phyloP scores from a whole-genome alignment of 2,797 vertebrate genomes.

The Mareca penelope region DNA sequence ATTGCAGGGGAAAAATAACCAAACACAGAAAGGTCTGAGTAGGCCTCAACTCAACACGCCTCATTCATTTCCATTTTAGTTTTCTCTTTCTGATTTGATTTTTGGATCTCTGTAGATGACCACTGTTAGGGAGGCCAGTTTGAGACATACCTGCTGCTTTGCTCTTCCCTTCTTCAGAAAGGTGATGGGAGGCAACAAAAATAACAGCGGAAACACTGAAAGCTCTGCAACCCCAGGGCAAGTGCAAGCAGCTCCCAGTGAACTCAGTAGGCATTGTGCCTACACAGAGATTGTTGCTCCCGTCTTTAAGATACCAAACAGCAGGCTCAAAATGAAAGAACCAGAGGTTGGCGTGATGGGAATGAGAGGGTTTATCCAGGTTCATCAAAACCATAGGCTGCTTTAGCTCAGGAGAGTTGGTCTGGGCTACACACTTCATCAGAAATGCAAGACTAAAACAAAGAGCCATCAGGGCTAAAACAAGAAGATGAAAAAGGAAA shows the following conservation, averaged over 20 bases:
- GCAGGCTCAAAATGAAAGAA: neutral
- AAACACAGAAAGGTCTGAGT: no score
- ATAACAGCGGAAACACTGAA: neutral
- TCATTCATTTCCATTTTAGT: neutral
- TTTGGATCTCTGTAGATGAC: neutral
- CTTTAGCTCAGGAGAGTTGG: neutral
- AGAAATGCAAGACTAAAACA: neutral
- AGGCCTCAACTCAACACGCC: no score
- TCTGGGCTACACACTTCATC: neutral
- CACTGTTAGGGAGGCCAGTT: neutral
- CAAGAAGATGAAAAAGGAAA: neutral
- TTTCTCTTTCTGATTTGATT: neutral
- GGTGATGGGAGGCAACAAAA: neutral
- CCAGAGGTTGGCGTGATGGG: neutral
- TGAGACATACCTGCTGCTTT: neutral
- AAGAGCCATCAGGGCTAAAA: neutral
- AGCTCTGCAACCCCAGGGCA: neutral
- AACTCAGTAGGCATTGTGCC: neutral
- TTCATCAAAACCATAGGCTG: rapidly evolving
- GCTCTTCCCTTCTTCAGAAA: neutral
- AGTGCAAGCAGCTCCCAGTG: neutral
- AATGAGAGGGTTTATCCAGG: neutral
- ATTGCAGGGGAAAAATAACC: no score
- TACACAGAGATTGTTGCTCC: neutral
- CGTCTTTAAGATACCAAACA: neutral